These are phyloP conservation scores for Hyles euphorbiae DNA, from an alignment of 1,140 invertebrate genomes.

Conservation along the genomic window DNA sequence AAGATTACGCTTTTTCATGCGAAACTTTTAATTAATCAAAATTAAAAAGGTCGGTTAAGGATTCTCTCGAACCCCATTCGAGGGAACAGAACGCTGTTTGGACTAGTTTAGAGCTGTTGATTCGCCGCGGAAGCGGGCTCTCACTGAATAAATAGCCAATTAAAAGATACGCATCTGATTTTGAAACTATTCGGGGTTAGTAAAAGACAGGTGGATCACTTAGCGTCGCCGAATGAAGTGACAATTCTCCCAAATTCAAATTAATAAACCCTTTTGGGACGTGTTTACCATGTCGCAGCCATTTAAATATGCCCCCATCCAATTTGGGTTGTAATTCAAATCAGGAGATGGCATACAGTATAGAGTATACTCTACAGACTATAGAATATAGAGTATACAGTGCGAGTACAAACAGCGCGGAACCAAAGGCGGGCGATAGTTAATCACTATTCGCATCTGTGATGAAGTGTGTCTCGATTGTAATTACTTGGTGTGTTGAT, in stretches of 20 bases:
- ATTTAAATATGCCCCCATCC: constrained; percentile 26
- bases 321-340: constrained; percentile 11
- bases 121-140: no score
- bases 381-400: neutral
- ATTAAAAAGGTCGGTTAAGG: constrained; percentile 48
- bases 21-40: constrained; percentile 69
- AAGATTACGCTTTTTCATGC: constrained; percentile 56
- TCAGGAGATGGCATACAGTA: constrained; percentile 2
- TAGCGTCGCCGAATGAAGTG: constrained; percentile 1
- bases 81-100: neutral
- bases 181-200: no score
- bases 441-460: constrained; percentile 66
- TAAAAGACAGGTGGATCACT: constrained; percentile 2
- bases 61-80: constrained; percentile 2
- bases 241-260: constrained; percentile 14
- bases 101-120: no score
- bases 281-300: constrained; percentile 17
- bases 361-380: neutral
- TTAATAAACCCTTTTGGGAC: constrained; percentile 20
- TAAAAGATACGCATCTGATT: no score
- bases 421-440: constrained; percentile 49
- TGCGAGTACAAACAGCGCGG: constrained; percentile 18
- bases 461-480: constrained; percentile 59
- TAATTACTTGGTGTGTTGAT: constrained; percentile 71
- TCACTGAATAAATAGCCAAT: no score